Evolutionary conservation across 2,113 vertebrate species (phyloP), one percentile per base, ranked within the genome.

Genomic region (Psephotus haematonotus): DNA sequence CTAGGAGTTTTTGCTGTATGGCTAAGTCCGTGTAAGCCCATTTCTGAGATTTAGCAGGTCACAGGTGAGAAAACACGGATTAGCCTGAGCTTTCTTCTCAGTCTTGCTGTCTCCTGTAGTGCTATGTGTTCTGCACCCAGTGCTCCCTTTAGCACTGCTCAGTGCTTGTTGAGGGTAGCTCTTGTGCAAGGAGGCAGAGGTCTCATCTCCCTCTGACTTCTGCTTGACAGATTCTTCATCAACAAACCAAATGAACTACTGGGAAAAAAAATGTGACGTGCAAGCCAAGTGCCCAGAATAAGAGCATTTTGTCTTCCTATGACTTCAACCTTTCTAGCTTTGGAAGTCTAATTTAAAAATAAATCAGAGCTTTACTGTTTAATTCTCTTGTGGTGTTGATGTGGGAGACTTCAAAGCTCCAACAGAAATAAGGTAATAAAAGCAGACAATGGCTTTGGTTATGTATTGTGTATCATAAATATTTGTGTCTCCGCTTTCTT

Each of bases 401-500:
- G 62, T 88, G 93, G 91, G 93, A 96, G 71, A 75, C 82, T 97
- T 97, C 74, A 94, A 96, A 97, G 92, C 41, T 25, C 81, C 79
- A 94, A 69, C 94, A 92, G 93, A 96, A 97, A 93, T 82, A 95
- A 91, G 94, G 90, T 92, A 97, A 97, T 97, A 92, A 97, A 96
- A 95, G 93, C 95, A 93, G 84, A 97, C 96, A 97, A 59, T 92
- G 82, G 78, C 82, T 98, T 97, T 92, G 95, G 57, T 91, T 95
- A 96, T 95, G 93, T 89, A 94, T 90, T 94, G 87, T 86, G 95
- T 76, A 80, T 97, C 90, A 96, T 96, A 97, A 95, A 98, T 97
- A 98, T 97, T 96, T 96, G 95, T 93, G 78, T 94, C 70, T 97
- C 92, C 91, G 79, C 72, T 95, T 98, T 98, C 93, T 97, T 98